Percentiles rank a stretch among this genome's conserved stretches.
phyloP scores from a whole-genome alignment of 2,113 vertebrate species.

The Oreotrochilus melanogaster region DNA sequence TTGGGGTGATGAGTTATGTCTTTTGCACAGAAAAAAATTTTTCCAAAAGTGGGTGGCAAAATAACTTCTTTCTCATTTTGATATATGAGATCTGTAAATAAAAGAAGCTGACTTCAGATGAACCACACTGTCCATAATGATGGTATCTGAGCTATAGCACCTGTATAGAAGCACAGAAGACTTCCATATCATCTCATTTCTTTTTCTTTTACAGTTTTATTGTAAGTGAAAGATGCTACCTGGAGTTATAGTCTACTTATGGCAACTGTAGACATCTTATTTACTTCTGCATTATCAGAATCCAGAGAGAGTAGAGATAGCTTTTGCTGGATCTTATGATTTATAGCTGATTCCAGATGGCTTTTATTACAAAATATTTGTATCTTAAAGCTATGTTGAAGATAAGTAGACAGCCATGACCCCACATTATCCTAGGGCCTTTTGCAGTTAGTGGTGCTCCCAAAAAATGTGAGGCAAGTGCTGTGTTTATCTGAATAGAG shows the following conservation, averaged over 20 bases:
- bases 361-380: constrained; percentile 31
- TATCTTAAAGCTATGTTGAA: constrained; percentile 16
- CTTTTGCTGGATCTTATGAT: constrained; percentile 8
- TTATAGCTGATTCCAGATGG: constrained; percentile 15
- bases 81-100: not conserved
- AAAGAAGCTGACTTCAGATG: not conserved
- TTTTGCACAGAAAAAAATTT: not conserved
- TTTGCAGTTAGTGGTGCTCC: not conserved
- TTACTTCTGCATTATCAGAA: not conserved
- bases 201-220: not conserved
- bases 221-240: not conserved
- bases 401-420: not conserved
- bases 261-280: not conserved
- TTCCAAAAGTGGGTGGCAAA: not conserved
- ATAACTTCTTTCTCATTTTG: constrained; percentile 10
- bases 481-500: not conserved
- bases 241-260: not conserved
- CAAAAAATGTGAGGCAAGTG: not conserved
- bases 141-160: not conserved
- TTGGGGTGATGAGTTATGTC: not conserved
- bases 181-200: not conserved
- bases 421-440: not conserved
- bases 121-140: not conserved
- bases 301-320: not conserved
- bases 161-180: not conserved